Evolutionary conservation across 2,113 vertebrate species (phyloP).

Genomic region (Nothoprocta pentlandii): DNA sequence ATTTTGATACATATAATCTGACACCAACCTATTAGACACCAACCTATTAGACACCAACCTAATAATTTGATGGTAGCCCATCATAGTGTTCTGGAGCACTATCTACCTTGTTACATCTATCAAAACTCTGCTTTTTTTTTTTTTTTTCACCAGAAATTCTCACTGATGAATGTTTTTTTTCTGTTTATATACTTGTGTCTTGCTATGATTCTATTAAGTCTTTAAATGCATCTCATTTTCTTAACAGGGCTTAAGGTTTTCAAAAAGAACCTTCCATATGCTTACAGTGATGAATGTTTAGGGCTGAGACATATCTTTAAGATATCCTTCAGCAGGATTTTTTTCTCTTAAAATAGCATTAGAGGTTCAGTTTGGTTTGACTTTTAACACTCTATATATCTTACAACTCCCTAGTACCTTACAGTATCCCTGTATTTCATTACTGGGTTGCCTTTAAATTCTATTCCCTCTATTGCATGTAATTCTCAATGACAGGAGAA

Average conservation of each 20-base stretch:
- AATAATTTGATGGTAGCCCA: neutral
- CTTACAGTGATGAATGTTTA: conserved; percentile 9
- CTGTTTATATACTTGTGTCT: neutral
- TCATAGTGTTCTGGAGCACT: too few relatives aligned
- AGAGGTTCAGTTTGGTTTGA: neutral
- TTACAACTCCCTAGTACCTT: neutral
- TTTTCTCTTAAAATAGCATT: neutral
- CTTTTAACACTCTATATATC: neutral
- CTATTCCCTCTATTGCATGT: neutral
- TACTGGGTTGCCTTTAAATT: neutral
- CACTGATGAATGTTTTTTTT: neutral
- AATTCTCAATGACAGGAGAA: neutral
- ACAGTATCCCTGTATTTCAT: neutral
- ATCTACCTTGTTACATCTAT: too few relatives aligned
- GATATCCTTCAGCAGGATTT: neutral
- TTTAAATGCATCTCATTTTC: neutral
- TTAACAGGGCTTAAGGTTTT: conserved; percentile 6
- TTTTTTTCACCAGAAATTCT: neutral
- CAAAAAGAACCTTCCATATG: conserved; percentile 18
- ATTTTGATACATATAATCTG: neutral
- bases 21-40: too few relatives aligned
- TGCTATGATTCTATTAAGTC: neutral
- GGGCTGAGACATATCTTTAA: neutral
- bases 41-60: neutral
- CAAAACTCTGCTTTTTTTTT: neutral